Evolutionary conservation across 2,888 invertebrate species (phyloP), one percentile per base, ranked within the genome.

Genomic region (Venusia cambrica): DNA sequence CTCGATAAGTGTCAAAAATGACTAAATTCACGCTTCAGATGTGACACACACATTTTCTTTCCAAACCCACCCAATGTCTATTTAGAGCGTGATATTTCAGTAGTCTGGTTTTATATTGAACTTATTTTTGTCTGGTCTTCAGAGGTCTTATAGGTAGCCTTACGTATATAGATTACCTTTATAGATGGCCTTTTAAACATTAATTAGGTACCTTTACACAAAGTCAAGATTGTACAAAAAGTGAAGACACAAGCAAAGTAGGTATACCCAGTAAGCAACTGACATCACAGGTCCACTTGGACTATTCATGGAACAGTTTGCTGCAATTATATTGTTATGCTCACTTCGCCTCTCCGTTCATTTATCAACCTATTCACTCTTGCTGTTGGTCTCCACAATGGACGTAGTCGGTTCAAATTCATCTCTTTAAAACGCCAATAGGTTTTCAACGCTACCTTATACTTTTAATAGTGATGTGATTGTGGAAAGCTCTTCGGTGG

Each of bases 281-380:
- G 39, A 36, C 40, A 36, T 41, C 29, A 43, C 37, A 33, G 25
- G 36, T 41, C 47, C 45, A 33, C 58, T 65, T 66, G 57, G 73
- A 76, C 83, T 79, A 85, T 85, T 85, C 84, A 85, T 71, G 75
- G 76, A 80, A 81, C 80, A 78, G 67, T 83, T 85, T 71, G 70
- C 67, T 63, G 79, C 85, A 87, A 87, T 87, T 85, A 87, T 62
- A 80, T 83, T 76, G 80, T 87, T 87, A 87, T 80, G 80, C 65
- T 79, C 85, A 75, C 83, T 75, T 75, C 74, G 75, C 57, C 75
- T 69, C 70, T 59, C 62, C 55, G 63, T 69, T 77, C 80, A 73
- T 77, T 73, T 75, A 75, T 78, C 74, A 74, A 73, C 71, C 71
- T 65, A 67, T 62, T 78, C 84, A 85, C 85, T 84, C 73, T 79